phyloP scores from a whole-genome alignment of 2,113 vertebrate genomes.

The Eulacestoma nigropectus region DNA sequence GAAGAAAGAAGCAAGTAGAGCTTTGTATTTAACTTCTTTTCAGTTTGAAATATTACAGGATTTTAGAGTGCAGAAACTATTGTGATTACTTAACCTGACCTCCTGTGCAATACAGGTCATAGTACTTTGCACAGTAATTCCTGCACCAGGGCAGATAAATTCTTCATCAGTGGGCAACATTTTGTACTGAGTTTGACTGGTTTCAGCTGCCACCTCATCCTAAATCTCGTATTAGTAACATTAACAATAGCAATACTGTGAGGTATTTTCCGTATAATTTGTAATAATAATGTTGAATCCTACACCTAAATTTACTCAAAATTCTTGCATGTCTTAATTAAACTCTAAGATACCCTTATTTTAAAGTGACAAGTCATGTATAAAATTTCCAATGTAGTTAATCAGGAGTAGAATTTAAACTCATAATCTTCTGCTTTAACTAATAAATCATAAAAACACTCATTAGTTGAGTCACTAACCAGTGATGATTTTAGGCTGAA shows the following conservation, averaged over 20 bases:
- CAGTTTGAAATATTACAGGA: slow-evolving; percentile 37
- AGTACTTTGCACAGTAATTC: slow-evolving; percentile 35
- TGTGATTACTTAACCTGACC: slow-evolving; percentile 1
- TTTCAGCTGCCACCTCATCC: not conserved
- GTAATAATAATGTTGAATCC: not conserved
- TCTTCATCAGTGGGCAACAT: not conserved
- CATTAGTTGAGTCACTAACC: slow-evolving; percentile 44
- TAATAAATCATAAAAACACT: slow-evolving; percentile 11
- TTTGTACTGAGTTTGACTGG: not conserved
- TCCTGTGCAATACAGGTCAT: not conserved
- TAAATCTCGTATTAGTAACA: not conserved
- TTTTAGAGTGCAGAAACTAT: not conserved
- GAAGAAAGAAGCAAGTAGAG: slow-evolving; percentile 8
- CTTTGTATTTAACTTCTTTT: slow-evolving; percentile 53
- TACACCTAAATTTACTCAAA: not conserved
- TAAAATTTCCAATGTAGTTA: not conserved
- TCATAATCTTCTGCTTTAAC: not conserved
- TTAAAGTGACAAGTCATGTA: not conserved
- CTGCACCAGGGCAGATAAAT: not conserved
- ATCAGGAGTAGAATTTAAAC: slow-evolving; percentile 23
- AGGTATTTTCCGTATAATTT: not conserved
- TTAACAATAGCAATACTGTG: not conserved
- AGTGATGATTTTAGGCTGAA: slow-evolving; percentile 25
- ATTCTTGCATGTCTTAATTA: slow-evolving; percentile 12
- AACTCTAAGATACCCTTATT: not conserved